Base-by-base conservation (phyloP, 1,140 invertebrate genomes). In the Pemphigus obesinymphae region DNA sequence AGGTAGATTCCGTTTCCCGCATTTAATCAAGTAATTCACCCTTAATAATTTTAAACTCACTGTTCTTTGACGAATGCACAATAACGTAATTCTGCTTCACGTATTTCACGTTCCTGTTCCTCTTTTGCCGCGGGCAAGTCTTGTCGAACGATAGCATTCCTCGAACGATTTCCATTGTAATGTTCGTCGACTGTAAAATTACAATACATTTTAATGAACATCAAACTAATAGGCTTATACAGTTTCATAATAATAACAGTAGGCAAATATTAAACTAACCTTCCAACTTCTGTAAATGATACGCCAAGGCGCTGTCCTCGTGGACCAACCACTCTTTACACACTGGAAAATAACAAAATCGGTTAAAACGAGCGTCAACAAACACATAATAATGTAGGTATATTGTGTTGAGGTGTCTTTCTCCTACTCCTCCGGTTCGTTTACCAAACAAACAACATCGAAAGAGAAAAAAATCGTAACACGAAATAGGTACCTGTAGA, bases 311-410 rank as follows among this genome's bases (percentile, higher is more conserved):
- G 66, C 94, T 93, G 88, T 98, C 96, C 87, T 97, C 94, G 84
- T 95, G 92, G 58, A 97, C 93, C 83, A 96, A 89, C 95, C 96
- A 98, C 88, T 97, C 93, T 83, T 92, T 91, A 86, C 94, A 93
- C 45, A 96, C 94, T 95, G 88, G 37, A 91, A 91, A 82, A 86
- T 82, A 85, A 68, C 66, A 82, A 72, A 17, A 61, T 20, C 23
- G 63, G 23, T 63, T 17, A 31, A 63, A 73, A 55, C 53, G 15
- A 72, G 13, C 17, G 55, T 82, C 37, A 37, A 31, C 20, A 63
- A 45, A 11, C 11, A 40, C 29, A 1, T 48, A 72, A 72, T 13
- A 48, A 34, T 43, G 3, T n/a, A n/a, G n/a, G n/a, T n/a, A n/a
- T n/a, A 43, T 70, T 48, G 15, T 23, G 26, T 26, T 26, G 37